Conservation (phyloP, 2,888 invertebrate species). For the Argyresthia albistria region DNA sequence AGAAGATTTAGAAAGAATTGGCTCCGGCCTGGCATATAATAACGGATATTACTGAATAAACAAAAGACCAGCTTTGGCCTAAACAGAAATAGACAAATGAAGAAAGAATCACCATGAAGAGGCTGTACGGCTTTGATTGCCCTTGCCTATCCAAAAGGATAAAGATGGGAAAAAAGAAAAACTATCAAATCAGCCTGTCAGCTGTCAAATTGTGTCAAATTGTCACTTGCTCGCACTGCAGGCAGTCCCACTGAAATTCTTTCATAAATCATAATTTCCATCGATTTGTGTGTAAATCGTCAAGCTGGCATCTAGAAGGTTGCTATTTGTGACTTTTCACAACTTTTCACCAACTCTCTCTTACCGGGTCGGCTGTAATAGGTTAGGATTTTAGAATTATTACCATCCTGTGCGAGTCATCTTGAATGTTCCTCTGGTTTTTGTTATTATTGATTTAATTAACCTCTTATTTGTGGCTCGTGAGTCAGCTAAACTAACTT, state of each 20-base stretch:
- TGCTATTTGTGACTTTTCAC: constrained; percentile 45
- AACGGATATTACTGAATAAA: too few relatives aligned
- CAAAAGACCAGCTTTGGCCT: too few relatives aligned
- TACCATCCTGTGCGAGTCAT: background rate
- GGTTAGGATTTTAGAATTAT: constrained; percentile 34
- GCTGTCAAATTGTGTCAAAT: background rate
- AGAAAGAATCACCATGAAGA: too few relatives aligned
- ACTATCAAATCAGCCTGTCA: background rate
- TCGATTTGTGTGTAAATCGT: constrained; percentile 12
- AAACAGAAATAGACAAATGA: too few relatives aligned
- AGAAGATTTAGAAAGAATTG: too few relatives aligned
- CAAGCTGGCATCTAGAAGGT: constrained; percentile 62
- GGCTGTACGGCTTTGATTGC: too few relatives aligned
- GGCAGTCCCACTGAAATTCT: background rate
- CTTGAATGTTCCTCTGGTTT: background rate
- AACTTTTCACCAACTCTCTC: constrained; percentile 37
- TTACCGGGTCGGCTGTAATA: constrained; percentile 34
- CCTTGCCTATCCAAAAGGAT: too few relatives aligned
- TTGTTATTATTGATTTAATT: background rate
- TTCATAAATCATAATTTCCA: background rate
- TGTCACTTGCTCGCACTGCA: background rate
- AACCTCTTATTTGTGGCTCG: background rate
- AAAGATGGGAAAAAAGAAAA: too few relatives aligned
- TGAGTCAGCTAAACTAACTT: background rate
- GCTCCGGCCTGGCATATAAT: too few relatives aligned